These are phyloP conservation scores for Calephelis nemesis DNA, from an alignment of 1,140 invertebrate species.

Conservation along the genomic window DNA sequence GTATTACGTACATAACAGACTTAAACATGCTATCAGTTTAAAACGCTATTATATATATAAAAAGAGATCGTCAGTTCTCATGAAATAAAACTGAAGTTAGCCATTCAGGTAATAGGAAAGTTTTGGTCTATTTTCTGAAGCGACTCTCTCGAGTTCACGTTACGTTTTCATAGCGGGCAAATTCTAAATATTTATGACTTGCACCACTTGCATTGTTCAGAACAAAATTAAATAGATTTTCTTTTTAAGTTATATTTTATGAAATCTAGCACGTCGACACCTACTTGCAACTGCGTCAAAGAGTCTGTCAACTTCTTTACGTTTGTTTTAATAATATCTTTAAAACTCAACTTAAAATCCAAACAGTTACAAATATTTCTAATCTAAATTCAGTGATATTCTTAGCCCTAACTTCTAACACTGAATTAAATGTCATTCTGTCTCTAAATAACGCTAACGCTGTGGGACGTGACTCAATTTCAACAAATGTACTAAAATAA, in stretches of 20 bases:
- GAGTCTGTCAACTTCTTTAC: too few relatives aligned
- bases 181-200: slow-evolving; percentile 42
- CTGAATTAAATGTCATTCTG: background rate
- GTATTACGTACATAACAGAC: too few relatives aligned
- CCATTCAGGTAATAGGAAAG: slow-evolving; percentile 40
- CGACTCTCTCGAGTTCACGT: slow-evolving; percentile 41
- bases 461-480: background rate
- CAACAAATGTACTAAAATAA: slow-evolving; percentile 4
- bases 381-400: too few relatives aligned
- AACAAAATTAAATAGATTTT: background rate
- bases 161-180: slow-evolving; percentile 53
- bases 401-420: too few relatives aligned
- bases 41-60: background rate
- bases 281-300: too few relatives aligned
- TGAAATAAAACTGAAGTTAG: slow-evolving; percentile 33
- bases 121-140: slow-evolving; percentile 33
- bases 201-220: slow-evolving; percentile 31
- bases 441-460: background rate
- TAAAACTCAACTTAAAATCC: too few relatives aligned
- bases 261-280: too few relatives aligned
- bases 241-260: too few relatives aligned
- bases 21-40: background rate
- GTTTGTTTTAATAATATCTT: too few relatives aligned
- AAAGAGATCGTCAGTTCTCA: slow-evolving; percentile 2
- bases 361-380: too few relatives aligned